Conservation (phyloP, 2,113 vertebrate species). For the Gorilla gorilla region DNA sequence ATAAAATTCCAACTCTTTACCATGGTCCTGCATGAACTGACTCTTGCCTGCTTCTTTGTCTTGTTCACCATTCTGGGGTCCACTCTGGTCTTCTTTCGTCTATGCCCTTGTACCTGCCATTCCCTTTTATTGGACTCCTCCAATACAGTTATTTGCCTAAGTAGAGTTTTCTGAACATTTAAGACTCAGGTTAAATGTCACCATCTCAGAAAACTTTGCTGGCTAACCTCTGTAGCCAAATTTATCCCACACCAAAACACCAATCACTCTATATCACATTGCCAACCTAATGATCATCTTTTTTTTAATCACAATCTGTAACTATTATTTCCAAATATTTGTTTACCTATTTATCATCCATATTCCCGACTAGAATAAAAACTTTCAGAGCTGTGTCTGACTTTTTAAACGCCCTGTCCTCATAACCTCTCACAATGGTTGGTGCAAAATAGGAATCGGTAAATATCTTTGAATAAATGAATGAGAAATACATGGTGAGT, state of each 20-base stretch:
- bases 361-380: not conserved
- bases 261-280: not conserved
- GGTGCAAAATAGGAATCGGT: not conserved
- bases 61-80: accelerated
- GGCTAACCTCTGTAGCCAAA: not conserved
- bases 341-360: not conserved
- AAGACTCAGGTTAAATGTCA: not conserved
- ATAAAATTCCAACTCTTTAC: not conserved
- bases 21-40: not conserved
- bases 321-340: not conserved
- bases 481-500: not conserved
- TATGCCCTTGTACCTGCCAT: not conserved
- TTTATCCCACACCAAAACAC: not conserved
- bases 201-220: not conserved
- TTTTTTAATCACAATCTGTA: not conserved
- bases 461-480: not conserved
- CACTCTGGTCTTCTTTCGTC: not conserved
- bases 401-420: not conserved
- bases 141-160: not conserved
- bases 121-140: not conserved
- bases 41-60: not conserved
- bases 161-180: not conserved
- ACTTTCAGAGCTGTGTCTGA: not conserved
- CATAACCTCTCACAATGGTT: not conserved
- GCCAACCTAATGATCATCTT: not conserved